Evolutionary conservation across 2,797 vertebrate genomes (phyloP), one percentile per base, ranked within the genome.

Genomic region (Esox masquinongy): DNA sequence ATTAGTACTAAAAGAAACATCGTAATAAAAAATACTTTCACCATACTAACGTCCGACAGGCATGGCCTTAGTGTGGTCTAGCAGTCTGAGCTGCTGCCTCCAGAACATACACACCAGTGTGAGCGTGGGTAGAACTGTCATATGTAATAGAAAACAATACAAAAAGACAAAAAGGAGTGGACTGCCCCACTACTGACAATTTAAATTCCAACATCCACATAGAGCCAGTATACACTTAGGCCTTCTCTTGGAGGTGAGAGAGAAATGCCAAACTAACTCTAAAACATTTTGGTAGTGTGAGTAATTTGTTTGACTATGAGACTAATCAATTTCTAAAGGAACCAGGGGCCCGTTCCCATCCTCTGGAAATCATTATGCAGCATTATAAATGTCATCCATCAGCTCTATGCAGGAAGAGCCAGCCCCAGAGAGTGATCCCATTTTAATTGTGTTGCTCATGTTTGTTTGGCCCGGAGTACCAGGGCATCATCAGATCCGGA

Each of bases 401-500:
- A 61, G 22, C 9, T 19, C n/a, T 26, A 24, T 61, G 56, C 56
- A 61, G 56, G 56, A 24, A 61, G 56, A 61, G 22, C 22, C 56
- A 61, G 56, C 56, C 22, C 22, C 56, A 61, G 56, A 61, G n/a
- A 61, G 56, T 61, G 56, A 61, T 61, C 22, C 56, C 56, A 61
- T 61, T 61, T 61, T 61, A 61, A 61, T 26, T 61, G 56, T 61
- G 56, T 61, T 61, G 22, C 56, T 61, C n/a, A 61, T 61, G 56
- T 61, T 61, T 61, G 56, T 61, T 61, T 61, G 22, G 56, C 56
- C 56, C 56, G 19, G 22, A 61, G 22, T 61, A 24, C 56, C 22
- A 5, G 22, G 24, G n/a, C 56, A 61, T 61, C 56, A 61, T 26
- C 56, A 61, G 56, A 61, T 26, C 56, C 22, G 56, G 56, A 61